These are phyloP conservation scores for Neotragus pygmaeus DNA, from an alignment of 2,113 vertebrate species.

Conservation along the genomic window DNA sequence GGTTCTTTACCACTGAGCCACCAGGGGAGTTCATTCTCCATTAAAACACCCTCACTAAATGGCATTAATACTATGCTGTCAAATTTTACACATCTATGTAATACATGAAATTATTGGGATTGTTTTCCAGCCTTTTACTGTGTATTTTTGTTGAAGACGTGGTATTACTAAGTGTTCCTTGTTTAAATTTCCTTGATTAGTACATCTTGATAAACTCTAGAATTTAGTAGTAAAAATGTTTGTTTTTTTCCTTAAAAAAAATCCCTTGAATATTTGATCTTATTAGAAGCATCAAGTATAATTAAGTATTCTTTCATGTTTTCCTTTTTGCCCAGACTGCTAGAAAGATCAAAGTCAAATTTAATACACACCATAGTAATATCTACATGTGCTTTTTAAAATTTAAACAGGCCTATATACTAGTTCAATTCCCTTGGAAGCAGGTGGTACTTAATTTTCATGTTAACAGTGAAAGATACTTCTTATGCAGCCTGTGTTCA, in stretches of 20 bases:
- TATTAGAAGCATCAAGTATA: slow-evolving; percentile 18
- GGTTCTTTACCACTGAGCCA: neutral
- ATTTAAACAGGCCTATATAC: neutral
- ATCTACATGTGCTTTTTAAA: neutral
- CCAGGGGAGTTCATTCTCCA: neutral
- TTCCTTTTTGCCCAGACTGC: slow-evolving; percentile 26
- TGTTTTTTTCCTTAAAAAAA: neutral
- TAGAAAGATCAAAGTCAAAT: slow-evolving; percentile 44
- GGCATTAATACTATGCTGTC: neutral
- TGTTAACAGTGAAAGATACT: neutral
- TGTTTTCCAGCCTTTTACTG: neutral
- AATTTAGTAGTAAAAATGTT: slow-evolving; percentile 15
- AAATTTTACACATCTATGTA: neutral
- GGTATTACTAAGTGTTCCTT: neutral
- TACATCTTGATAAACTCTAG: neutral
- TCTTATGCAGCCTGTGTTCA: neutral
- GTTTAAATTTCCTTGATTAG: slow-evolving; percentile 12
- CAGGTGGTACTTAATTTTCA: slow-evolving; percentile 34
- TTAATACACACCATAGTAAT: neutral
- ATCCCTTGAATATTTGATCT: neutral
- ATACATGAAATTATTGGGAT: neutral
- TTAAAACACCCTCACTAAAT: neutral
- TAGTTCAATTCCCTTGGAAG: slow-evolving; percentile 4
- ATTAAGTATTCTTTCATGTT: slow-evolving; percentile 33
- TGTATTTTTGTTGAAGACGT: neutral